phyloP scores from a whole-genome alignment of 2,888 invertebrate genomes.

The Aphrophora alni region DNA sequence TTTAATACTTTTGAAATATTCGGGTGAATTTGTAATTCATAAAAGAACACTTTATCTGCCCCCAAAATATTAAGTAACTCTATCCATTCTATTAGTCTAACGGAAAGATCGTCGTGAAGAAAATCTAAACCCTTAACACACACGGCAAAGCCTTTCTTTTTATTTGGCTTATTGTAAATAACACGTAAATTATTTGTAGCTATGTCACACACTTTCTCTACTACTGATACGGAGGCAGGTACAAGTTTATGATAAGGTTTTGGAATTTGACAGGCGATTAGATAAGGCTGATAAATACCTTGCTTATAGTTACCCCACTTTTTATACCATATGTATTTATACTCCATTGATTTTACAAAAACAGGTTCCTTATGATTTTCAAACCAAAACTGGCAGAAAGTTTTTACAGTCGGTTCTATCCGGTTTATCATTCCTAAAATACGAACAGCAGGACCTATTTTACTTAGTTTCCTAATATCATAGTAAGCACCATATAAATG shows the following conservation, averaged over 20 bases:
- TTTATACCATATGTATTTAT: conserved; percentile 93
- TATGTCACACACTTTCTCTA: conserved; percentile 83
- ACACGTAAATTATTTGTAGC: conserved; percentile 85
- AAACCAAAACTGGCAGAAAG: conserved; percentile 90
- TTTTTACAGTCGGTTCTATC: conserved; percentile 81
- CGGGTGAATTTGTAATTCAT: conserved; percentile 85
- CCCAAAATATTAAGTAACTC: conserved; percentile 85
- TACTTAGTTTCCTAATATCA: conserved; percentile 78
- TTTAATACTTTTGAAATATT: conserved; percentile 84
- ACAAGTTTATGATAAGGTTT: conserved; percentile 70
- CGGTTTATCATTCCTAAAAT: conserved; percentile 89
- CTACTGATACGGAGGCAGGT: conserved; percentile 85
- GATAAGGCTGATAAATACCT: conserved; percentile 88
- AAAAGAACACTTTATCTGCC: conserved; percentile 90
- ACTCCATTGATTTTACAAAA: conserved; percentile 82
- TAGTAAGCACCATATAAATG: conserved; percentile 85
- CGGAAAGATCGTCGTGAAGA: conserved; percentile 87
- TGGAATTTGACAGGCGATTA: conserved; percentile 88
- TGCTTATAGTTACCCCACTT: conserved; percentile 95
- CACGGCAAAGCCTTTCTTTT: conserved; percentile 83
- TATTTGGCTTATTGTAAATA: conserved; percentile 75
- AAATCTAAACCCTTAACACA: conserved; percentile 95
- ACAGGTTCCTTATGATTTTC: conserved; percentile 82
- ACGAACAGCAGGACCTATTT: conserved; percentile 82
- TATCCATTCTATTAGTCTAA: conserved; percentile 92